Conservation (phyloP, 2,113 vertebrate species). For the Alligator mississippiensis region DNA sequence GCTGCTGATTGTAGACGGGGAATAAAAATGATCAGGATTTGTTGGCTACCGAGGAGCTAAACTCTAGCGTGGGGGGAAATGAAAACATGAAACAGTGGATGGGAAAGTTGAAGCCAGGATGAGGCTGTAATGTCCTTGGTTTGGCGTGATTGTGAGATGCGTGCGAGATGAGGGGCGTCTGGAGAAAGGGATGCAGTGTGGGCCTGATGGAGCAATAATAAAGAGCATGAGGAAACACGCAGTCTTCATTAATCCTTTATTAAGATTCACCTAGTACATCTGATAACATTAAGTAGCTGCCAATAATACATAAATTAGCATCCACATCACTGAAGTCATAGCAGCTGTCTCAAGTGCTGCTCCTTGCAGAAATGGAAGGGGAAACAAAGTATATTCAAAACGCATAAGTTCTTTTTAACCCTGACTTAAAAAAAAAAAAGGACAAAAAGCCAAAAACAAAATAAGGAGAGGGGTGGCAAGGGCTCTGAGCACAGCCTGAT, state of each 20-base stretch:
- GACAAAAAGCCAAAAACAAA: too few species aligned
- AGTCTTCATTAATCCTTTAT: slow-evolving; percentile 48
- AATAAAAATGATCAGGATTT: neutral
- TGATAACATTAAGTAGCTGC: slow-evolving; percentile 33
- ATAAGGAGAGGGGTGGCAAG: too few species aligned
- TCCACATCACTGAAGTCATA: neutral
- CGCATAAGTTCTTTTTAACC: neutral
- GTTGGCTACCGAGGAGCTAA: neutral
- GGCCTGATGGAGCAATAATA: slow-evolving; percentile 15
- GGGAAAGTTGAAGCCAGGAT: neutral
- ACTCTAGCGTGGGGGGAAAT: neutral
- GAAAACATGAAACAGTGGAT: rapidly evolving
- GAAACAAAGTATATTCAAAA: neutral
- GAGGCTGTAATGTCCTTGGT: rapidly evolving
- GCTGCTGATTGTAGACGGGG: neutral
- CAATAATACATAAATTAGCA: slow-evolving; percentile 40
- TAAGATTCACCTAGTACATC: slow-evolving; percentile 35
- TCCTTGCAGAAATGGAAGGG: neutral
- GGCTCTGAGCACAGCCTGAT: too few species aligned
- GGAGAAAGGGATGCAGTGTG: neutral
- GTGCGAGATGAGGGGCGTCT: neutral
- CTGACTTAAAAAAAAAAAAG: too few species aligned
- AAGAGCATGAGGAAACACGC: slow-evolving; percentile 7
- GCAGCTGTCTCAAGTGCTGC: neutral
- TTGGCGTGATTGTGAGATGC: neutral